These are phyloP conservation scores for Tenualosa ilisha DNA, from an alignment of 2,797 vertebrate species.

Conservation along the genomic window DNA sequence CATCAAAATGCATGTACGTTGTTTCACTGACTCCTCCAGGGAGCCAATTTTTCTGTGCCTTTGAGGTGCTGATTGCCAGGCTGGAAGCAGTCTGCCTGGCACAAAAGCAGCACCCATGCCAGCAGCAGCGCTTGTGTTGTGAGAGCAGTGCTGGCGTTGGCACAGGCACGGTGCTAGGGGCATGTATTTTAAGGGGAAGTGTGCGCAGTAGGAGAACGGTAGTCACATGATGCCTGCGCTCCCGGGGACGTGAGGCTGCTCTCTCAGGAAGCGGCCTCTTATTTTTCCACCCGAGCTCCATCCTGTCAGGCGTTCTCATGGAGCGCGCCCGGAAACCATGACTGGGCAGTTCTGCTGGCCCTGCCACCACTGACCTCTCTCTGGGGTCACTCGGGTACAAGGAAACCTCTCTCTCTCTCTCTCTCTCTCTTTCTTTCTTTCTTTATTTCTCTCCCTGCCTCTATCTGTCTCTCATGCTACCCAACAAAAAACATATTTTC, in stretches of 20 bases:
- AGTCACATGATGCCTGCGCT: constrained; percentile 38
- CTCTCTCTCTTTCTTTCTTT: no score
- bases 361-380: constrained; percentile 15
- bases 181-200: constrained; percentile 40
- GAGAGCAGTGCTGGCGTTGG: not conserved
- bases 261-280: constrained; percentile 69
- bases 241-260: constrained; percentile 42
- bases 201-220: constrained; percentile 31
- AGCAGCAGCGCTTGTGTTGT: not conserved
- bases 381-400: not conserved
- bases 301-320: constrained; percentile 70
- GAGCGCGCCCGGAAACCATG: constrained; percentile 68
- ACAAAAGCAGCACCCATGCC: not conserved
- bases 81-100: not conserved
- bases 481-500: not conserved
- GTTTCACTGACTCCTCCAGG: not conserved
- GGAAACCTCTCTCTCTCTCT: not conserved
- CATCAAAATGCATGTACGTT: not conserved
- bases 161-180: not conserved
- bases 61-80: not conserved
- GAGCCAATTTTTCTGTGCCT: not conserved
- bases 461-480: not conserved
- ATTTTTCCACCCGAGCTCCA: constrained; percentile 69
- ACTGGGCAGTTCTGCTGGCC: constrained; percentile 54
- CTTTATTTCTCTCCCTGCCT: no score